phyloP scores from a whole-genome alignment of 2,797 vertebrate genomes.

The Bradypus variegatus region DNA sequence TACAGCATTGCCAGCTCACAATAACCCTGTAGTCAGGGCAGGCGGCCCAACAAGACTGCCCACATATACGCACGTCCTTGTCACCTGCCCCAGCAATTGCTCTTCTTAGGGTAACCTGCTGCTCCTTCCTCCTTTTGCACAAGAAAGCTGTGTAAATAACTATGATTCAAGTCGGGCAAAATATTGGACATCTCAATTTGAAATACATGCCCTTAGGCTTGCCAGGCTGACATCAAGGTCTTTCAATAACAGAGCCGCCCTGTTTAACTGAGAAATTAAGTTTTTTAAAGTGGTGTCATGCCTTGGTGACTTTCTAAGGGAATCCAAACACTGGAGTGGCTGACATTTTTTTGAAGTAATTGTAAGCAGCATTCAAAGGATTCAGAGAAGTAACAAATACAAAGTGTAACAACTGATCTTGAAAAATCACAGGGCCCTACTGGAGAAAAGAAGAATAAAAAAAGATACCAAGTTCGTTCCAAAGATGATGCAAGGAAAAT shows the following conservation, averaged over 20 bases:
- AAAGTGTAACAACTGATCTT: background rate
- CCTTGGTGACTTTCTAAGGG: slow-evolving; percentile 17
- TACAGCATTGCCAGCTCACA: slow-evolving; percentile 14
- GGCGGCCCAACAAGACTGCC: background rate
- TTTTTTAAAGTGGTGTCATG: background rate
- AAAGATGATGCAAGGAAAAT: background rate
- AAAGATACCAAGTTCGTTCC: background rate
- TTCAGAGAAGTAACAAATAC: slow-evolving; percentile 28
- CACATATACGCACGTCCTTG: background rate
- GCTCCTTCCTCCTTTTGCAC: background rate
- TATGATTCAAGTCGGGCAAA: slow-evolving; percentile 4
- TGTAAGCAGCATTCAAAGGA: slow-evolving; percentile 9
- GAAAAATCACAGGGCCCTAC: background rate
- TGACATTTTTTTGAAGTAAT: background rate
- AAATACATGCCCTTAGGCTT: background rate
- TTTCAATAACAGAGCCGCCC: slow-evolving; percentile 1
- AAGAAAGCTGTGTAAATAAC: slow-evolving; percentile 3
- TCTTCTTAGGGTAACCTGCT: background rate
- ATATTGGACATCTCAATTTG: background rate
- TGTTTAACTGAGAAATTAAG: slow-evolving; percentile 6
- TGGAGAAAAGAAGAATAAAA: background rate
- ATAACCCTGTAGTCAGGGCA: slow-evolving; percentile 10
- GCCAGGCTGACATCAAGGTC: background rate
- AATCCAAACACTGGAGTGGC: background rate
- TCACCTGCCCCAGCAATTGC: slow-evolving; percentile 38